Evolutionary conservation across 2,113 vertebrate genomes (phyloP), one percentile per base, ranked within the genome.

Genomic region (Oncorhynchus keta): DNA sequence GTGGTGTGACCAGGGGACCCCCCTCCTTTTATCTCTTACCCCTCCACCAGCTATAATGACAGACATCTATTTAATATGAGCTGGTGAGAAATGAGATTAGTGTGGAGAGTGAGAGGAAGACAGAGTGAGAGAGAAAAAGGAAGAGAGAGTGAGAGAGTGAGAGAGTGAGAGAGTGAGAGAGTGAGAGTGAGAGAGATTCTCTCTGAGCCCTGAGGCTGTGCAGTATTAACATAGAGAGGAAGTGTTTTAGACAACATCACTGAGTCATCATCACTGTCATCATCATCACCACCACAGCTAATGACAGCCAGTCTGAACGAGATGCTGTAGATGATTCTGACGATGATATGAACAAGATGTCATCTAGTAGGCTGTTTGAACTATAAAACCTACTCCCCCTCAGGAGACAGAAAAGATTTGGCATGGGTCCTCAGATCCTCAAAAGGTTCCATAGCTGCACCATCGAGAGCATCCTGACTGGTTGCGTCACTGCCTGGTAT

Each of bases 61-160:
- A 85, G 81, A 83, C 83, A 78, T 83, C 87, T 88, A 85, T 89
- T 89, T 87, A 88, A 89, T 89, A 88, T 84, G 70, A 80, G 76
- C 83, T 74, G 76, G 66, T 78, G 77, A 80, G 86, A 87, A 90
- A 88, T 79, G 65, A 83, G 79, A 89, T 90, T 87, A 66, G 61
- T 14, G 51, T 45, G 39, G 39, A 30, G 26, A 66, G 13, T 11
- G 12, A 67, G 65, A 67, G 12, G 12, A 28, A 30, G n/a, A 66
- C 12, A 55, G 16, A 55, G 12, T 4, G 16, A 16, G 51, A 55
- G 51, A 18, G 51, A 18, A 18, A 55, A 18, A 14, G 13, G 18
- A 67, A 82, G 81, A 79, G 3, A 66, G 13, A 3, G 12, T 32
- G 64, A 66, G 11, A 1, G 14, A 28, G 6, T 28, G 2, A 51